Base-by-base conservation (phyloP, 2,797 vertebrate genomes). In the Enteromius afrohamiltoni region DNA sequence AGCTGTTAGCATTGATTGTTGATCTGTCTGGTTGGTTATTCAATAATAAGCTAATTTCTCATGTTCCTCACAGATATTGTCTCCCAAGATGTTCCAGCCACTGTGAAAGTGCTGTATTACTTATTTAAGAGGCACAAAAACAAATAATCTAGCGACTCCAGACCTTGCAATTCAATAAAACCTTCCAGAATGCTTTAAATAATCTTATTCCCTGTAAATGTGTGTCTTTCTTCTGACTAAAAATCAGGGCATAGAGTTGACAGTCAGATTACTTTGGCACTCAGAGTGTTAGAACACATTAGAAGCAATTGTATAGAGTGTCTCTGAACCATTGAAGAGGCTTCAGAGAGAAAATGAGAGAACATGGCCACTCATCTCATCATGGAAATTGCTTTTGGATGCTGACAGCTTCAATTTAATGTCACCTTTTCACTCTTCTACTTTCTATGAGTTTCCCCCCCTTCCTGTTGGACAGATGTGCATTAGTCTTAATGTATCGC, bases 121-220 rank as follows among this genome's bases (percentile, higher is more conserved):
- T 89, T 99, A 79, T 97, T 97, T 86, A 93, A 90, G 87, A 97
- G 92, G 87, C 94, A 98, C 91, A 94, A 94, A 89, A 85, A 69
- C 62, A 86, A 85, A 31, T 90, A 74, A 87, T 81, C 37, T 45
- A 8, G 49, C 17, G 3, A 23, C 10, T 14, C 21, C 9, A 45
- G n/a, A 21, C 42, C 4, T 19, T 21, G 45, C 16, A 7, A 49
- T 65, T 76, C 34, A 60, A 26, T 42, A 76, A 29, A 76, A 29
- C 45, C 45, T 84, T 53, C 73, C 42, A 84, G 13, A 4, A 40
- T 45, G 77, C 31, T 31, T 64, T 47, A 47, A 49, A 34, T 31
- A 49, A 65, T 79, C 13, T 76, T 71, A 83, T 58, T 55, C 14
- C 64, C 37, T 64, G 6, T 51, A 69, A 78, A 80, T 58, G 31